These are phyloP conservation scores for Montipora efflorescens DNA, from an alignment of 64 coral and sea anemone species.

Conservation along the genomic window DNA sequence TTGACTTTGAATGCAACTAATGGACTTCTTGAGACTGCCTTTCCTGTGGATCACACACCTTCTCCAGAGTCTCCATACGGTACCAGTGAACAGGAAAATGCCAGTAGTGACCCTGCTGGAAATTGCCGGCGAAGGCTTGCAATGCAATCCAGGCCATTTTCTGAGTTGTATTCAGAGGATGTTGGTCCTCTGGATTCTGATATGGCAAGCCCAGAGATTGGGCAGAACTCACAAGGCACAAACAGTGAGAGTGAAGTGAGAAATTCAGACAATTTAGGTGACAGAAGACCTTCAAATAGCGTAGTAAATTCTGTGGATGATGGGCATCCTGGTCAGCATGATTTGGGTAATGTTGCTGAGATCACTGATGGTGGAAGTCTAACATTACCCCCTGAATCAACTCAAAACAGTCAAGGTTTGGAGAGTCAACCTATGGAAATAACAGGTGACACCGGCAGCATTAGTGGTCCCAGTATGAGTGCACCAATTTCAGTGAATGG, in stretches of 20 bases:
- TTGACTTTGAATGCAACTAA: conserved; percentile 66
- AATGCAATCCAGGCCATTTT: conserved; percentile 75
- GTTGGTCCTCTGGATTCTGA: conserved; percentile 75
- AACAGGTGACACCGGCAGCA: neutral
- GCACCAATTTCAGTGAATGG: neutral
- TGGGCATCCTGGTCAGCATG: neutral
- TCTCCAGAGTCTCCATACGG: conserved; percentile 73
- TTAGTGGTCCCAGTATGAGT: neutral
- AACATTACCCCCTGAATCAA: neutral
- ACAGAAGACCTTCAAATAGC: conserved; percentile 19
- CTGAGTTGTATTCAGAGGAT: conserved; percentile 83
- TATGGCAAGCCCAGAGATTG: neutral
- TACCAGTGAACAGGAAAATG: neutral
- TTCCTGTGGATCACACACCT: conserved; percentile 6
- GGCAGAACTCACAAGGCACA: neutral
- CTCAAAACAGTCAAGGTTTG: neutral
- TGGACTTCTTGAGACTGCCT: conserved; percentile 36
- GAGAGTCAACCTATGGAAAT: conserved; percentile 52
- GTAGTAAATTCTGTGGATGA: conserved; percentile 19
- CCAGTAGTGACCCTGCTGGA: conserved; percentile 26
- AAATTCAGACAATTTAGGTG: neutral
- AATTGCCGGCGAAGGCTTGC: conserved; percentile 56
- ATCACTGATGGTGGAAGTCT: neutral
- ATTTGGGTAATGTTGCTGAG: conserved; percentile 9
- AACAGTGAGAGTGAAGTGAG: conserved; percentile 4